phyloP scores from a whole-genome alignment of 2,113 vertebrate species.

The Ictalurus punctatus region DNA sequence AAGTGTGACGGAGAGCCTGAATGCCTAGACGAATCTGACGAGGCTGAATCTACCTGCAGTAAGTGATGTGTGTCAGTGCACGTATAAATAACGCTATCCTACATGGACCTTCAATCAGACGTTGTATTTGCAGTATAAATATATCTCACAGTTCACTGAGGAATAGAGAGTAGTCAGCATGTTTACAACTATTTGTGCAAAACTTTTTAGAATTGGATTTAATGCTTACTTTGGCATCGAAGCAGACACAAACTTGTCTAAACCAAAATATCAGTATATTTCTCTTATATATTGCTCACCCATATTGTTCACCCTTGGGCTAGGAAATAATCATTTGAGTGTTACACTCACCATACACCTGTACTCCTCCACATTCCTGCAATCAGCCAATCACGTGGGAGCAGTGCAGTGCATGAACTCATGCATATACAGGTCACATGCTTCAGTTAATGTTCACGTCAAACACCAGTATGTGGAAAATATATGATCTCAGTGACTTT shows the following conservation, averaged over 20 bases:
- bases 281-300: background rate
- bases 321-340: background rate
- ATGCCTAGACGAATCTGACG: constrained; percentile 89
- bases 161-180: background rate
- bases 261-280: background rate
- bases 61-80: constrained; percentile 64
- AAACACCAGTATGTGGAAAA: background rate
- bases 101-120: background rate
- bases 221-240: background rate
- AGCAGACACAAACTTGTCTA: background rate
- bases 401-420: background rate
- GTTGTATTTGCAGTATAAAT: background rate
- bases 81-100: background rate
- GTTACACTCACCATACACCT: background rate
- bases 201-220: background rate
- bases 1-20: constrained; percentile 94
- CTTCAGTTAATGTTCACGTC: background rate
- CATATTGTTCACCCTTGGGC: background rate
- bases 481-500: background rate
- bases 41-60: constrained; percentile 90
- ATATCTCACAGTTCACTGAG: background rate
- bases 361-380: background rate
- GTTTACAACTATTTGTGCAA: background rate
- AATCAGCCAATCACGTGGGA: background rate
- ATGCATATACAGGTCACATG: background rate